Evolutionary conservation across 2,888 invertebrate species (phyloP).

Genomic region (Drosophila lutescens): DNA sequence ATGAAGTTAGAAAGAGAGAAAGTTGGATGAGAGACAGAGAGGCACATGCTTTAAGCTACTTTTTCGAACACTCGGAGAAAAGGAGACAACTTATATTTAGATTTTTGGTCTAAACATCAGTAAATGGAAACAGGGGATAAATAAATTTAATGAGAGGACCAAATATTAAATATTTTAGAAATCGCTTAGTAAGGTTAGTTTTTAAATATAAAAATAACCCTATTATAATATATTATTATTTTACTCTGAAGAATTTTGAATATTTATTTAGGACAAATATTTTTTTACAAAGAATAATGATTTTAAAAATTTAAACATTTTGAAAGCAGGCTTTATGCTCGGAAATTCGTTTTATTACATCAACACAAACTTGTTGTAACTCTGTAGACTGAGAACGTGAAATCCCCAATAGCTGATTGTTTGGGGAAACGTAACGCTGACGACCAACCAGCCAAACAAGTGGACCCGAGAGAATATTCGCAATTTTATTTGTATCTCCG

Average conservation of each 20-base stretch:
- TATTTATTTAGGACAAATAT: too few relatives aligned
- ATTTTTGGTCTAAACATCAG: too few relatives aligned
- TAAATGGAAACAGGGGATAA: too few relatives aligned
- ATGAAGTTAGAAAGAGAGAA: conserved; percentile 11
- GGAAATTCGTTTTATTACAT: conserved; percentile 11
- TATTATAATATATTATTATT: too few relatives aligned
- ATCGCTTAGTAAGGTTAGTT: too few relatives aligned
- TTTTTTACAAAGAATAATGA: too few relatives aligned
- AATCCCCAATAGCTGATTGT: conserved; percentile 30
- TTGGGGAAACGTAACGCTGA: conserved; percentile 30
- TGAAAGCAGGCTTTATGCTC: background rate
- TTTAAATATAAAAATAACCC: too few relatives aligned
- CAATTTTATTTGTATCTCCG: conserved; percentile 25
- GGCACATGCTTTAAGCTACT: background rate
- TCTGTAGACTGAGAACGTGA: conserved; percentile 21
- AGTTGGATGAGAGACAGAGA: background rate
- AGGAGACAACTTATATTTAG: too few relatives aligned
- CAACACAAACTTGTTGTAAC: conserved; percentile 27
- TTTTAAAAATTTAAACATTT: too few relatives aligned
- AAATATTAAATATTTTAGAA: too few relatives aligned
- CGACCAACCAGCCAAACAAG: conserved; percentile 38
- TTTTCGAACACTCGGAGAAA: background rate
- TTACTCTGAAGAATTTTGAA: too few relatives aligned
- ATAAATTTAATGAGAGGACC: too few relatives aligned
- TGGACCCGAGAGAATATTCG: conserved; percentile 24